Evolutionary conservation across 2,888 invertebrate genomes (phyloP).

Genomic region (Lamproptera curius): DNA sequence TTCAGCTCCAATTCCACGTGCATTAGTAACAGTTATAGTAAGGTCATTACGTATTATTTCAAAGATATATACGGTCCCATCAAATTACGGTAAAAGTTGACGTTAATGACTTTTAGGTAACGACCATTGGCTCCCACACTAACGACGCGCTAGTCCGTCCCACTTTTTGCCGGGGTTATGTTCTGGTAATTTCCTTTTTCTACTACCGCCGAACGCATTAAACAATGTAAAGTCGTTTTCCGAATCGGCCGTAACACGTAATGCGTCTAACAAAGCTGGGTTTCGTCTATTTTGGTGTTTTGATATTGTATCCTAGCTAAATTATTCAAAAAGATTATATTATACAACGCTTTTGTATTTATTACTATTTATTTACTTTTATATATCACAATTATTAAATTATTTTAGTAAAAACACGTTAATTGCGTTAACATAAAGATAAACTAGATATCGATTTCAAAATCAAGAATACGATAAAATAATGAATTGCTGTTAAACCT

Average conservation of each 20-base stretch:
- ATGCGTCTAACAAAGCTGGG: no score
- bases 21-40: constrained; percentile 4
- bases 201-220: constrained; percentile 51
- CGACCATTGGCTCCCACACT: constrained; percentile 71
- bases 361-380: no score
- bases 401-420: no score
- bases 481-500: no score
- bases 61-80: constrained; percentile 36
- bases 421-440: no score
- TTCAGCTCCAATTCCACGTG: neutral
- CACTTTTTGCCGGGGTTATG: constrained; percentile 70
- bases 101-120: constrained; percentile 75
- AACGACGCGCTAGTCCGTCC: constrained; percentile 67
- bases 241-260: constrained; percentile 11
- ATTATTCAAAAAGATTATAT: no score
- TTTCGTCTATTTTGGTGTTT: no score
- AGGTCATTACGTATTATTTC: neutral
- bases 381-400: no score
- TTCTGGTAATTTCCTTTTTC: constrained; percentile 64
- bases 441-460: no score
- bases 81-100: constrained; percentile 73
- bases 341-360: no score
- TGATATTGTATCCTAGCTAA: no score
- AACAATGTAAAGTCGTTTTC: constrained; percentile 30
- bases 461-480: no score